These are phyloP conservation scores for Ormia ochracea DNA, from an alignment of 2,888 invertebrate genomes.

Conservation along the genomic window DNA sequence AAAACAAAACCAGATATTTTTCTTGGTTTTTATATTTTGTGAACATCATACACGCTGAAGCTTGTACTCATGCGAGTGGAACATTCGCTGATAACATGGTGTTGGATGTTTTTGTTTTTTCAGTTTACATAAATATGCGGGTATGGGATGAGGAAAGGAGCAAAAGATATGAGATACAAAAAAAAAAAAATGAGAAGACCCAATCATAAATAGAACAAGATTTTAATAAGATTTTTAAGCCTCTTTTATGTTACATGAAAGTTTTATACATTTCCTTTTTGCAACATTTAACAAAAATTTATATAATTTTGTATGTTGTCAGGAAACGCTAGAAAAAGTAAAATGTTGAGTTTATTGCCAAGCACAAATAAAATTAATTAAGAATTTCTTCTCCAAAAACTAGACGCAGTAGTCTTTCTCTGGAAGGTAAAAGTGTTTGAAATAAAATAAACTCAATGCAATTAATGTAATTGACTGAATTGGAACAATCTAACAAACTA, in stretches of 20 bases:
- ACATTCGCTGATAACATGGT: slow-evolving; percentile 52
- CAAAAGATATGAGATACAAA: slow-evolving; percentile 12
- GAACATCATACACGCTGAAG: slow-evolving; percentile 32
- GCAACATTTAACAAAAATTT: neutral
- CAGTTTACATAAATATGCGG: neutral
- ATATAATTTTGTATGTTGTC: slow-evolving; percentile 29
- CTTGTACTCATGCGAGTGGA: slow-evolving; percentile 39
- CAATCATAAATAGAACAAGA: slow-evolving; percentile 58
- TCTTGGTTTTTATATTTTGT: slow-evolving; percentile 12
- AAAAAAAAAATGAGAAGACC: too few relatives aligned
- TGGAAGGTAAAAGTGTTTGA: too few relatives aligned
- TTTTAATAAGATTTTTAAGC: slow-evolving; percentile 62
- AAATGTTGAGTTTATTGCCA: too few relatives aligned
- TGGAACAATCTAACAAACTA: too few relatives aligned
- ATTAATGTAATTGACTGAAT: too few relatives aligned
- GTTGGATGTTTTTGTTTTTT: slow-evolving; percentile 19
- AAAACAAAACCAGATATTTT: slow-evolving; percentile 12
- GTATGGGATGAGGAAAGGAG: neutral
- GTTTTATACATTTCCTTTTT: too few relatives aligned
- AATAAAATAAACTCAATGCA: too few relatives aligned
- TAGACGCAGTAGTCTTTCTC: too few relatives aligned
- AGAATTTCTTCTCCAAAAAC: too few relatives aligned
- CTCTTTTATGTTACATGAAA: slow-evolving; percentile 56
- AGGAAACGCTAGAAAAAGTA: neutral
- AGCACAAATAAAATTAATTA: too few relatives aligned